Evolutionary conservation across 2,113 vertebrate species (phyloP), one percentile per base, ranked within the genome.

Genomic region (Boleophthalmus pectinirostris): DNA sequence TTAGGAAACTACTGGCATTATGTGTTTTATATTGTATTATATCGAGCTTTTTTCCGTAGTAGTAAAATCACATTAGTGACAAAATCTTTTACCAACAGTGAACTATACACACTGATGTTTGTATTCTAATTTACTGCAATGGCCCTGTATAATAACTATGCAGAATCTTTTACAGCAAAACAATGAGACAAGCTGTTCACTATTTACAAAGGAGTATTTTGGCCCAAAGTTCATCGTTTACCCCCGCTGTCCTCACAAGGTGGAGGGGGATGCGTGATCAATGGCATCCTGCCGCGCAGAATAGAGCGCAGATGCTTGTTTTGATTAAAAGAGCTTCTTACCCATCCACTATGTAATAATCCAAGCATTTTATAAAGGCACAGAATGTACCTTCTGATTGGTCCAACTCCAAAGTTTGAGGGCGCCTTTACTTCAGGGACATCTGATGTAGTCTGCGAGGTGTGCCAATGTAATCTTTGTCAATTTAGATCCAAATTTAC

Each of bases 311-410:
- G 90, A 89, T 90, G 85, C 86, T 86, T 83, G 76, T 77, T 89
- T 88, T 92, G 90, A 93, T 92, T 84, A 91, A 92, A 84, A 84
- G 87, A 89, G 77, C 57, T 67, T 7, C 65, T 70, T 65, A 68
- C 71, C 85, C 71, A 68, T 84, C 76, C 78, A 57, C 70, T 71
- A 75, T 74, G 79, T 77, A 74, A 86, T 85, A 78, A 91, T 85
- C 81, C 43, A 69, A 76, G 63, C 73, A 71, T 80, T 64, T 86
- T 82, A 86, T 84, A 15, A 68, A 82, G 78, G 80, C 82, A 82
- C 80, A 86, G 85, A 87, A 77, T 83, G 84, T n/a, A 0, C 29
- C 5, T 51, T 79, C 80, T 88, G 83, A 91, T 86, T 88, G 85
- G 81, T 88, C 77, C 21, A 74, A 80, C 65, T 85, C 87, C 85